Evolutionary conservation across 1,140 invertebrate genomes (phyloP), one percentile per base, ranked within the genome.

Genomic region (Brachionus plicatilis): DNA sequence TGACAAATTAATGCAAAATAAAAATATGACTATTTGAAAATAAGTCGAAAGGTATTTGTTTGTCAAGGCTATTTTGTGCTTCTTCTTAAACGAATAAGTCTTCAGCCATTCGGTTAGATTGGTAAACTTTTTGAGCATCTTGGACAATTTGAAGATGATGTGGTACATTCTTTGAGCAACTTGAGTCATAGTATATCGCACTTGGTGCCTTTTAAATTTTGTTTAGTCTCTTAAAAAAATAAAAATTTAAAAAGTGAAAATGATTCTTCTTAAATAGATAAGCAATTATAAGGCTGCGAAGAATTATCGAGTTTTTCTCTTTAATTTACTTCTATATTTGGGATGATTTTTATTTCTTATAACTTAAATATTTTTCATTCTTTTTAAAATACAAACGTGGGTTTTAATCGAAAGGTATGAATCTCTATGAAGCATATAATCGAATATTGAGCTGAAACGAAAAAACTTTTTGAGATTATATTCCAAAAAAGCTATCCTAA

Each of bases 351-450:
- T 72, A n/a, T 72, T 43, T 43, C 17, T 43, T 12, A n/a, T 68
- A 27, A 27, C 60, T 70, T 33, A 70, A 33, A 29, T 72, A 17
- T n/a, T 43, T 72, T 72, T 68, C 29, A 72, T 72, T 72, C 33
- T 72, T 60, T 60, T 41, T 43, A 41, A 72, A 41, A 43, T 43
- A 72, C 29, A 72, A 72, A 72, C 68, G 68, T 72, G 68, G 68
- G 68, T 72, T 72, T 72, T 41, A 41, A 41, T 43, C 17, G 17
- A 72, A 72, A 41, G 37, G 17, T 72, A 72, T 72, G 68, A 72
- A 72, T 72, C 68, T 72, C 68, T 72, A 72, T 72, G 68, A 72
- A 17, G 68, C 68, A 72, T 20, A 37, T 33, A 41, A 72, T 72
- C n/a, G n/a, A 20, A 37, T 33, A 72, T 72, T 20, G 68, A 72